These are phyloP conservation scores for Cichladusa arquata DNA, from an alignment of 2,113 vertebrate genomes.

Conservation along the genomic window DNA sequence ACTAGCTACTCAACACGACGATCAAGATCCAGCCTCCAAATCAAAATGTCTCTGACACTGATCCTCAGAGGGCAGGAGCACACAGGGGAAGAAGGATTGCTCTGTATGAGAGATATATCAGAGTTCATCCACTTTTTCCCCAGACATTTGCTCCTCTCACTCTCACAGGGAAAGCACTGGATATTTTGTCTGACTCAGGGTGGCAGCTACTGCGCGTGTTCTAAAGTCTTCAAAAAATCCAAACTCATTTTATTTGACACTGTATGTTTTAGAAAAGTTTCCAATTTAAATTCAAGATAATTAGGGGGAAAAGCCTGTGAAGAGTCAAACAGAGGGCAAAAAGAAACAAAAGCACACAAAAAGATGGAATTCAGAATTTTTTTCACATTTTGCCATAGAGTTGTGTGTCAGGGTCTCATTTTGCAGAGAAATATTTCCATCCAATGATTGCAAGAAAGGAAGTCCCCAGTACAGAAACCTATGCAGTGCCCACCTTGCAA, in stretches of 20 bases:
- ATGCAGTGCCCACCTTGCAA: background rate
- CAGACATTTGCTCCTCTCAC: background rate
- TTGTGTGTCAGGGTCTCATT: background rate
- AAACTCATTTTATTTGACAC: background rate
- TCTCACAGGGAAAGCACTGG: background rate
- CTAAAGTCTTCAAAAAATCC: background rate
- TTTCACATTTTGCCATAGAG: background rate
- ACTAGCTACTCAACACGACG: background rate
- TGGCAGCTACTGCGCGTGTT: background rate
- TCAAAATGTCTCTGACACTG: background rate
- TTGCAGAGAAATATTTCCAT: background rate
- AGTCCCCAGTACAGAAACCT: background rate
- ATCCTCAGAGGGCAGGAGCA: constrained; percentile 16
- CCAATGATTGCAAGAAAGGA: background rate
- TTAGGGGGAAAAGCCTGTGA: background rate
- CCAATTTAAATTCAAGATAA: background rate
- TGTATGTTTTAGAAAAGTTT: background rate
- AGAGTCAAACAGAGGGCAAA: background rate
- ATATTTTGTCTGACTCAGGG: background rate
- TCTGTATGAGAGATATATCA: background rate
- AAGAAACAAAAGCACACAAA: background rate
- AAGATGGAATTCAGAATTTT: background rate
- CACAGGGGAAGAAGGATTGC: background rate
- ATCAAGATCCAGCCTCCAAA: constrained; percentile 32
- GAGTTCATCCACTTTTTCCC: background rate